A percentile compares a stretch with the other conserved stretches of the same genome.
Evolutionary conservation across 2,888 invertebrate genomes (phyloP).

Genomic region (Priocnemis perturbator): DNA sequence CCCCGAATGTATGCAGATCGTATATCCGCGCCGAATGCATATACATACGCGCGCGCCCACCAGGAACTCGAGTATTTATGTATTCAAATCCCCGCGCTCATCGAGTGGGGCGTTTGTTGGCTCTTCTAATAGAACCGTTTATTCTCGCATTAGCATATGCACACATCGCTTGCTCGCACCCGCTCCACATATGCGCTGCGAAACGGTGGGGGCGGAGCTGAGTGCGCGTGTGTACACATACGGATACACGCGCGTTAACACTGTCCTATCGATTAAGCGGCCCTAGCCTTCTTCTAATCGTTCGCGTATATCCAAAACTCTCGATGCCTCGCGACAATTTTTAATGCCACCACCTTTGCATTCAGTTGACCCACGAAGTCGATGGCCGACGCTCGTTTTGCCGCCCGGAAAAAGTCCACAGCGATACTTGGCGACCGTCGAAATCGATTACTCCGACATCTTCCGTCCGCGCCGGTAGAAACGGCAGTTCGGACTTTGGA

Average conservation of each 20-base stretch:
- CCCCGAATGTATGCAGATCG: slow-evolving; percentile 60
- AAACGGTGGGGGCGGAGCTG: slow-evolving; percentile 33
- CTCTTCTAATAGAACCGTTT: slow-evolving; percentile 72
- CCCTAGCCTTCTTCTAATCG: slow-evolving; percentile 3
- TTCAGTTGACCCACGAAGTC: not conserved
- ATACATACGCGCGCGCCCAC: slow-evolving; percentile 35
- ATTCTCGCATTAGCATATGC: slow-evolving; percentile 73
- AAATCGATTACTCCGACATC: not conserved
- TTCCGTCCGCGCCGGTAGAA: not conserved
- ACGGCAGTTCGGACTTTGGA: slow-evolving; percentile 29
- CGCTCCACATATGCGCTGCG: slow-evolving; percentile 41
- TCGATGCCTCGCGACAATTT: not conserved
- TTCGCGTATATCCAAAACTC: not conserved
- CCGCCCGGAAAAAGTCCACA: too few relatives aligned
- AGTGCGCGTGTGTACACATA: slow-evolving; percentile 18
- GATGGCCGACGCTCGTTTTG: too few relatives aligned
- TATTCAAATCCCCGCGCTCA: slow-evolving; percentile 73
- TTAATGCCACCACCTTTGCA: slow-evolving; percentile 6
- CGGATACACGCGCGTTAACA: slow-evolving; percentile 10
- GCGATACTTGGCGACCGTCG: too few relatives aligned
- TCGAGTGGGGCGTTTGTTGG: slow-evolving; percentile 71
- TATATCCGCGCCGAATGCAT: slow-evolving; percentile 38
- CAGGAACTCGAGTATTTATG: slow-evolving; percentile 67
- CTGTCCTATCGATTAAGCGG: slow-evolving; percentile 33
- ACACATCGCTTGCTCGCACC: slow-evolving; percentile 43